phyloP scores from a whole-genome alignment of 2,113 vertebrate species.

The Trinectes maculatus region DNA sequence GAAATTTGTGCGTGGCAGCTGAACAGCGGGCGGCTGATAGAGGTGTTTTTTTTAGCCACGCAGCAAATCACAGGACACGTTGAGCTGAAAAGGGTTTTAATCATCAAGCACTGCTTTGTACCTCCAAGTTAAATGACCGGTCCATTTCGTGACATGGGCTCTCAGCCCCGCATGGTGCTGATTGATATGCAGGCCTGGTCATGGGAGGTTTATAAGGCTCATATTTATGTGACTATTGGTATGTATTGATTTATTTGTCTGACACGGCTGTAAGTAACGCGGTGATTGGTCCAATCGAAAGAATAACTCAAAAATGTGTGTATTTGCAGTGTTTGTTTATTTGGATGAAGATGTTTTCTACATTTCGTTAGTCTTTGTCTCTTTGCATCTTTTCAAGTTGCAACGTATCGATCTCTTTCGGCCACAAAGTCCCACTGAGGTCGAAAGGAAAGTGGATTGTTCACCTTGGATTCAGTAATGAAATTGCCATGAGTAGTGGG shows the following conservation, averaged over 20 bases:
- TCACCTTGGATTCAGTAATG: not conserved
- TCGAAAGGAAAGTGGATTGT: not conserved
- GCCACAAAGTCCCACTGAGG: not conserved
- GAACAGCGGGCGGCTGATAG: slow-evolving; percentile 36
- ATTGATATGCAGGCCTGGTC: not conserved
- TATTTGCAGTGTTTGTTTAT: not conserved
- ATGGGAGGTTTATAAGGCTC: slow-evolving; percentile 11
- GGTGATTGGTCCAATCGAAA: too few relatives aligned
- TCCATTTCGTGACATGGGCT: slow-evolving; percentile 1
- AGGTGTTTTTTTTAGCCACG: slow-evolving; percentile 26
- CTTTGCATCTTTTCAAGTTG: not conserved
- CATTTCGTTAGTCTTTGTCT: too few relatives aligned
- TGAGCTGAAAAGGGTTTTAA: slow-evolving; percentile 13
- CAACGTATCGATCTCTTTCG: not conserved
- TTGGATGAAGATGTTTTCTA: too few relatives aligned
- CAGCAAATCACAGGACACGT: not conserved
- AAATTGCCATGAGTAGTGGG: not conserved
- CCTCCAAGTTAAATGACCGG: too few relatives aligned
- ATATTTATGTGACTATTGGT: too few relatives aligned
- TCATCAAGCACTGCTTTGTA: slow-evolving; percentile 42
- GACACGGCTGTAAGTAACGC: too few relatives aligned
- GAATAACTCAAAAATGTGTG: too few relatives aligned
- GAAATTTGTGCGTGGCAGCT: slow-evolving; percentile 34
- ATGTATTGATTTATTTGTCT: not conserved
- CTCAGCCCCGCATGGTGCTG: not conserved